phyloP scores from a whole-genome alignment of 2,888 invertebrate genomes.

The Mylabris sibirica region DNA sequence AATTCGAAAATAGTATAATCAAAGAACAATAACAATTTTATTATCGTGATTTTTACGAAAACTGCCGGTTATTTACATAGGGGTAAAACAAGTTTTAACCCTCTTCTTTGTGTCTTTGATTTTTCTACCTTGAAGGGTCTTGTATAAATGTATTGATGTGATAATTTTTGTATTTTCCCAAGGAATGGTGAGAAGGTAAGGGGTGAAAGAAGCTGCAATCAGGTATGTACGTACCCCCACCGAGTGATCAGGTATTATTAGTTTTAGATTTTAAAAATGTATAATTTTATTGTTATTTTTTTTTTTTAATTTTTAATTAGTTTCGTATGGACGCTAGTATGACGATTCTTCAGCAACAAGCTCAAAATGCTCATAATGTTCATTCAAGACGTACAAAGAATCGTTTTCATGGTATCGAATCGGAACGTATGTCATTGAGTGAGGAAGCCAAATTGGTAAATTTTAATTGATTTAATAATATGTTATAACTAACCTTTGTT shows the following conservation, averaged over 20 bases:
- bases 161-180: constrained; percentile 23
- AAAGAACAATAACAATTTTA: too few relatives aligned
- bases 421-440: constrained; percentile 70
- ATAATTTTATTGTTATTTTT: not conserved
- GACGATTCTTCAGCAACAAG: constrained; percentile 30
- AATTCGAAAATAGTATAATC: not conserved
- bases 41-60: not conserved
- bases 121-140: constrained; percentile 13
- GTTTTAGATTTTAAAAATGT: not conserved
- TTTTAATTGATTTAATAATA: constrained; percentile 9
- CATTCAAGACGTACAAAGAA: constrained; percentile 39
- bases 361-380: constrained; percentile 24
- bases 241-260: constrained; percentile 27
- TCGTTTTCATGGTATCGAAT: constrained; percentile 54
- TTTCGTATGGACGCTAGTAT: constrained; percentile 35
- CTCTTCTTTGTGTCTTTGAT: not conserved
- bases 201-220: constrained; percentile 14
- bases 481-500: too few relatives aligned
- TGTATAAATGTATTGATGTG: constrained; percentile 17
- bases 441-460: constrained; percentile 74
- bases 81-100: constrained; percentile 6
- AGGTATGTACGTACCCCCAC: constrained; percentile 26
- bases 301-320: not conserved
- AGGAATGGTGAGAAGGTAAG: constrained; percentile 19
- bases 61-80: not conserved